Conservation (phyloP, 1,140 invertebrate species). For the Diabrotica virgifera region DNA sequence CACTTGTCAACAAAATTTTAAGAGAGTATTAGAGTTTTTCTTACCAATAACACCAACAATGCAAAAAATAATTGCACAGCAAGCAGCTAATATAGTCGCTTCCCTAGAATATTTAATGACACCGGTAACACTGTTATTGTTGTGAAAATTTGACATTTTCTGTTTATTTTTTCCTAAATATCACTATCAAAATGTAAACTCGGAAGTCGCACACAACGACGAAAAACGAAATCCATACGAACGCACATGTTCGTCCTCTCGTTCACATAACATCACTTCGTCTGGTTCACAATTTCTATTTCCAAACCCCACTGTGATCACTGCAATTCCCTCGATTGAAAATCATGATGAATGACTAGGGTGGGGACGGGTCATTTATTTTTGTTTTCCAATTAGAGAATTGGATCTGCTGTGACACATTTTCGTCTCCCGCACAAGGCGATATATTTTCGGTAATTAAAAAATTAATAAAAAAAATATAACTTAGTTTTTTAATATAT, state of each 20-base stretch:
- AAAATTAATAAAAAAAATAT: too few species aligned
- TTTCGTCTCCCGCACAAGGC: background rate
- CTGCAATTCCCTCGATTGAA: background rate
- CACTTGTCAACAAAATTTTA: too few species aligned
- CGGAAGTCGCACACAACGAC: background rate
- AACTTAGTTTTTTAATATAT: too few species aligned
- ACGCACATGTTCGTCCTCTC: background rate
- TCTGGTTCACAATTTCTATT: background rate
- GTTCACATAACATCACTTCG: background rate
- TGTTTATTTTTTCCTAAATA: background rate
- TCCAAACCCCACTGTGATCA: background rate
- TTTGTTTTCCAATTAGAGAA: background rate
- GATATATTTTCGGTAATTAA: background rate
- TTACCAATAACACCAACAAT: conserved; percentile 74
- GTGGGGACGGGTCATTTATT: background rate
- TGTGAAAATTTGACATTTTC: background rate
- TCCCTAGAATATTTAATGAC: conserved; percentile 60
- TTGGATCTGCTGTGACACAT: background rate
- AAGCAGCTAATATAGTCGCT: conserved; percentile 71
- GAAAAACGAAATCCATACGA: background rate
- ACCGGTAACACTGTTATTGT: conserved; percentile 5
- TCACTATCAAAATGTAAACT: background rate
- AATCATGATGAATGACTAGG: background rate
- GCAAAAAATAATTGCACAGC: conserved; percentile 75
- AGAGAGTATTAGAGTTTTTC: conserved; percentile 28